Evolutionary conservation across 2,888 invertebrate genomes (phyloP), one percentile per base, ranked within the genome.

Genomic region (Morpho achilles): DNA sequence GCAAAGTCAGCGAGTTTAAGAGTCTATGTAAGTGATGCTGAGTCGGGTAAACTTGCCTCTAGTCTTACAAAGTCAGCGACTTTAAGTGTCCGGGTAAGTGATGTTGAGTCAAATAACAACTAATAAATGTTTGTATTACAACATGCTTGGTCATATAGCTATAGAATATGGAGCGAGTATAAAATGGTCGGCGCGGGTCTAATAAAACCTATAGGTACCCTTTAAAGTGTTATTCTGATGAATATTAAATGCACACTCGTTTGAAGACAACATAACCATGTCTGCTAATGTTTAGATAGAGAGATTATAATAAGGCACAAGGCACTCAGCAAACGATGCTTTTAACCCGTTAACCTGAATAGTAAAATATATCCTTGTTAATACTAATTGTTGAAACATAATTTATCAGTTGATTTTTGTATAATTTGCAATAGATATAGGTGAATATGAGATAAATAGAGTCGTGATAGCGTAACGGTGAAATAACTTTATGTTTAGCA

Each of bases 271-370:
- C 58, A 55, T 22, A 59, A 61, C 56, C 52, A 55, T 58, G 58
- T 44, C 52, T 61, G 55, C 16, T 59, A 61, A 56, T 61, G 56
- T 61, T 53, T 45, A 56, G 55, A 61, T 59, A 59, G 53, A 53
- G 57, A 58, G 64, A 67, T 63, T 65, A 68, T 69, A 66, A 66
- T 62, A 60, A 65, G 58, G 53, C 51, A 60, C 56, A n/a, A n/a
- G n/a, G n/a, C n/a, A n/a, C 59, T 57, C 16, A 53, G 59, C 65
- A 65, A 63, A 60, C 58, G 63, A 59, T 63, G 67, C 67, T 68
- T 70, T 69, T 69, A 69, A 66, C 67, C 69, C 64, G 59, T 62
- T 69, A 66, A 69, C 70, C 69, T 61, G 62, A 65, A 71, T 70
- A 67, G 47, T 32, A 32, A 32, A 32, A 32, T 52, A 50, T 57